Base-by-base conservation (phyloP, 2,888 invertebrate species). In the Pyrochroa serraticornis region DNA sequence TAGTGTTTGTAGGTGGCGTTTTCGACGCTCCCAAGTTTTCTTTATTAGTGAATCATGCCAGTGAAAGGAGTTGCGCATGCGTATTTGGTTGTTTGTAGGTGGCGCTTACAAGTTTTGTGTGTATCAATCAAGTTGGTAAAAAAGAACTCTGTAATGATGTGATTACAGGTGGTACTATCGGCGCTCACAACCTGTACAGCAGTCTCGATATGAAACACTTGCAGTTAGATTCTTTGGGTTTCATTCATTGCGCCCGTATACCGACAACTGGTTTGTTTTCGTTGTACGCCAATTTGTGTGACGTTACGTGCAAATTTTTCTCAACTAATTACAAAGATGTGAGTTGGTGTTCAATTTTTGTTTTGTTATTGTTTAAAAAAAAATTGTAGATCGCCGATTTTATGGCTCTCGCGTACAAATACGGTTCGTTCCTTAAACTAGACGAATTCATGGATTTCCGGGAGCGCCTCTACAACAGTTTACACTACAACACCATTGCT, bases 371-470 rank as follows among this genome's bases (percentile, higher is more conserved):
- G 3, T 8, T 3, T 3, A 22, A 33, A 58, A 62, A 14, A 47
- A 65, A 71, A 41, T 74, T 77, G 45, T 82, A 93, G 92, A 92
- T 93, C 71, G 87, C 93, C 43, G 97, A 97, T 77, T 93, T 95
- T 77, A 84, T 97, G 49, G 92, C 95, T 22, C 89, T 92, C 72
- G 92, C 93, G 6, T 97, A 96, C 82, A 95, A 96, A 75, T 96
- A 90, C 79, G 96, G 97, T 7, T 95, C 96, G 39, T 96, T 96
- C 81, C 87, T 90, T 66, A 95, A 96, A 84, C 85, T 97, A 65
- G 87, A 91, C 67, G 96, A 97, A 78, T 91, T 97, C 76, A 87
- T 92, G 71, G 87, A 90, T 73, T 92, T 96, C 77, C 85, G 91
- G 68, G 88, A 89, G 68, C 85, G 91, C 44, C 81, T 97, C 58